phyloP scores from a whole-genome alignment of 2,888 invertebrate genomes.

The Melieria picta region DNA sequence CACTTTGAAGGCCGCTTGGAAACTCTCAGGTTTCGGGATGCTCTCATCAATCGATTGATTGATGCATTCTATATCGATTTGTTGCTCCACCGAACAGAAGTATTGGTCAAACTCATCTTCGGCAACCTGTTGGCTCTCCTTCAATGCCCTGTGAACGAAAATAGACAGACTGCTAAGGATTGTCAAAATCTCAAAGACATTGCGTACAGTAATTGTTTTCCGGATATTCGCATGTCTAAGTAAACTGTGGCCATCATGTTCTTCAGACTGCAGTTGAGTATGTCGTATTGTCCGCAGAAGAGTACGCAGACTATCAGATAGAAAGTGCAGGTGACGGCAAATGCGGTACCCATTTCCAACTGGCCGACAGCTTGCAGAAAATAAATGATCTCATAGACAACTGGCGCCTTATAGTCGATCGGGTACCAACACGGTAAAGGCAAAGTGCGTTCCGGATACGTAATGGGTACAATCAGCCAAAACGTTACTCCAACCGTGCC shows the following conservation, averaged over 20 bases:
- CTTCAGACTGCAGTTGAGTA: constrained; percentile 58
- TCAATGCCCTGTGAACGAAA: constrained; percentile 43
- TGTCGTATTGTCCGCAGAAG: constrained; percentile 58
- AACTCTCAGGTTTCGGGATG: constrained; percentile 16
- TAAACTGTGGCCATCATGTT: constrained; percentile 55
- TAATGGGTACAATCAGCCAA: constrained; percentile 51
- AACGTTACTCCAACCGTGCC: constrained; percentile 50
- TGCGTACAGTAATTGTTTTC: constrained; percentile 46
- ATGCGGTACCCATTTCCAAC: constrained; percentile 57
- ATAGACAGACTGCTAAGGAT: too few species aligned
- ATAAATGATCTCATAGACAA: constrained; percentile 52
- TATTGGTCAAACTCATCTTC: constrained; percentile 52
- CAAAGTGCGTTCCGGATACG: constrained; percentile 50
- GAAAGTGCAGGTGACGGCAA: constrained; percentile 54
- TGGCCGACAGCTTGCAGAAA: constrained; percentile 60
- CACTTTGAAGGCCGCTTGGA: constrained; percentile 44
- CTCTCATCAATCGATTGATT: background rate
- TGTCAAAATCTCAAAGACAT: too few species aligned
- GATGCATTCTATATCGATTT: constrained; percentile 11
- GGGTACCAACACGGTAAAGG: constrained; percentile 62
- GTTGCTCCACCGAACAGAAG: constrained; percentile 47
- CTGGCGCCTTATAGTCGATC: constrained; percentile 54
- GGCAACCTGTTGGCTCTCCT: constrained; percentile 44
- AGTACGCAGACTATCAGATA: constrained; percentile 60
- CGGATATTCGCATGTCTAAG: constrained; percentile 44